A percentile compares a stretch with the other conserved stretches of the same genome.
Evolutionary conservation across 64 coral and sea anemone genomes (phyloP).

Genomic region (Porites australiensis): DNA sequence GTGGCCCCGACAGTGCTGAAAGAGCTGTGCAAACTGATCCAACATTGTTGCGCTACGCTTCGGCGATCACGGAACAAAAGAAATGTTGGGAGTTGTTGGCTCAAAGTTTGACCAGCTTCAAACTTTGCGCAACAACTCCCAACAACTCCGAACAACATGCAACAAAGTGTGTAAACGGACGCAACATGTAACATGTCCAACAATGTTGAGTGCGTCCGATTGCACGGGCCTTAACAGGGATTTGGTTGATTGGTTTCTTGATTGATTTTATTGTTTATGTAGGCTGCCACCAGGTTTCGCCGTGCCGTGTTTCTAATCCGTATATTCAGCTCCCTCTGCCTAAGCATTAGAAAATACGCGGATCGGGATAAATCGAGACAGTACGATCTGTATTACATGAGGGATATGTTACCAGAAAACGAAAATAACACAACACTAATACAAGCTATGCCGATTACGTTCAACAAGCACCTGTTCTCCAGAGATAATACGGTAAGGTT

Average conservation of each 20-base stretch:
- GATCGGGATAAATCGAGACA: slow-evolving; percentile 69
- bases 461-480: slow-evolving; percentile 83
- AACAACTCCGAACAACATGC: too few relatives aligned
- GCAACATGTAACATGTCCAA: too few relatives aligned
- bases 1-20: too few relatives aligned
- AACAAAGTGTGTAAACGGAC: too few relatives aligned
- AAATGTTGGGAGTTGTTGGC: too few relatives aligned
- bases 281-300: slow-evolving; percentile 70
- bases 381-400: slow-evolving; percentile 88
- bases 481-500: slow-evolving; percentile 77
- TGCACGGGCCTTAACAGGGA: too few relatives aligned
- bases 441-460: slow-evolving; percentile 65
- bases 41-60: too few relatives aligned
- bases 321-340: slow-evolving; percentile 70
- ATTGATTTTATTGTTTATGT: not conserved
- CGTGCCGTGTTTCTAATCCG: slow-evolving; percentile 62
- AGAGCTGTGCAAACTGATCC: too few relatives aligned
- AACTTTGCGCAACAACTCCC: too few relatives aligned
- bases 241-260: not conserved
- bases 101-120: too few relatives aligned
- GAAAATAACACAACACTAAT: slow-evolving; percentile 59
- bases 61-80: too few relatives aligned
- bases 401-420: slow-evolving; percentile 78
- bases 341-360: slow-evolving; percentile 81
- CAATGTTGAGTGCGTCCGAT: too few relatives aligned